These are phyloP conservation scores for Tetragonula carbonaria DNA, from an alignment of 2,888 invertebrate species.

Conservation along the genomic window DNA sequence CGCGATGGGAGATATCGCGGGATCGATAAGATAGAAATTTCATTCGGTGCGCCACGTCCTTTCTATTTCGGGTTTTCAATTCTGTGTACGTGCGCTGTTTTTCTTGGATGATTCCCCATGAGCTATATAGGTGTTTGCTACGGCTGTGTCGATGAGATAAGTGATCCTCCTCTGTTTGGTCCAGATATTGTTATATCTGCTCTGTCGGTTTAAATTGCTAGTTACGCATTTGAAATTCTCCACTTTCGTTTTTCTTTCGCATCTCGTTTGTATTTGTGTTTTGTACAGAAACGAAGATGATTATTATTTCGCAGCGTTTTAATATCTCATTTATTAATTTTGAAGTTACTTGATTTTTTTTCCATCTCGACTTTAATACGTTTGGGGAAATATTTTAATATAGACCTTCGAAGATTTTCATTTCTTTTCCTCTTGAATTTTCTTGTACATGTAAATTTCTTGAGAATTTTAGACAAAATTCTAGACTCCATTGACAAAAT, in stretches of 20 bases:
- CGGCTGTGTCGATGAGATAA: slow-evolving; percentile 7
- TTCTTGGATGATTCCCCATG: not conserved
- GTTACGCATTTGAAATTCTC: not conserved
- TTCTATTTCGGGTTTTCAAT: slow-evolving; percentile 8
- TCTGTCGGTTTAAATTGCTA: not conserved
- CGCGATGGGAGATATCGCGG: not conserved
- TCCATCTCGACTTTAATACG: not conserved
- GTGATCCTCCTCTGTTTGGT: not conserved
- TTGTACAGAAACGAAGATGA: not conserved
- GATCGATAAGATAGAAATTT: not conserved
- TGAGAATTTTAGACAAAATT: no score
- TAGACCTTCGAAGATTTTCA: not conserved
- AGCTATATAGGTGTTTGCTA: slow-evolving; percentile 1
- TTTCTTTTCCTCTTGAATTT: not conserved
- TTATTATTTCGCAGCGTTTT: no score
- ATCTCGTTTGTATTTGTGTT: not conserved
- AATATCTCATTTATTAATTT: not conserved
- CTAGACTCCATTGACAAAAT: no score
- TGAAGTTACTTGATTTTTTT: not conserved
- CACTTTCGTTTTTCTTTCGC: not conserved
- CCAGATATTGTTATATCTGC: not conserved
- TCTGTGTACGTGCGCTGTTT: not conserved
- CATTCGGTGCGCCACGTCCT: not conserved
- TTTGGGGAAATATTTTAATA: not conserved
- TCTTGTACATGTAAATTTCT: no score